A percentile compares a stretch with the other conserved stretches of the same genome.
Evolutionary conservation across 2,888 invertebrate species (phyloP).

Genomic region (Euclidia mi): DNA sequence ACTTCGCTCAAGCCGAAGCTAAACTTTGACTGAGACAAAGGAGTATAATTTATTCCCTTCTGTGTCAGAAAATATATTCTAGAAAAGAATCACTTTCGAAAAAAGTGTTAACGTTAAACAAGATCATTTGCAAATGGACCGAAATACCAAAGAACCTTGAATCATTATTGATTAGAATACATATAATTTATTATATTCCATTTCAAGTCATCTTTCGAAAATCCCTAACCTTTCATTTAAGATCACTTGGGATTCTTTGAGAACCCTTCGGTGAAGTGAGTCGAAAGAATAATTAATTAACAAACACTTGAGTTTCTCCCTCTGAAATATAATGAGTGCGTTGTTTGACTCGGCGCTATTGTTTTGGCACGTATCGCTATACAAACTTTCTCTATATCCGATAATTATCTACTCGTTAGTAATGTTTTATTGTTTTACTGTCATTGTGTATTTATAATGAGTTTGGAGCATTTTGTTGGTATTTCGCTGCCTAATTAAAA

Average conservation of each 20-base stretch:
- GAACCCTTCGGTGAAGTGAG: slow-evolving; percentile 41
- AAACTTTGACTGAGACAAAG: slow-evolving; percentile 9
- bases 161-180: not conserved
- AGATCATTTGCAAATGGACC: not conserved
- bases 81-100: not conserved
- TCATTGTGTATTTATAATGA: not conserved
- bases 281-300: slow-evolving; percentile 62
- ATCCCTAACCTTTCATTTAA: slow-evolving; percentile 35
- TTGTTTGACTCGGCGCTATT: slow-evolving; percentile 55
- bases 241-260: slow-evolving; percentile 32
- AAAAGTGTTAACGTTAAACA: not conserved
- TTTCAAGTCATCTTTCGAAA: slow-evolving; percentile 14
- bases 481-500: slow-evolving; percentile 1
- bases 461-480: slow-evolving; percentile 11
- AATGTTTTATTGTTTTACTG: slow-evolving; percentile 13
- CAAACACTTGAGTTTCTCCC: slow-evolving; percentile 43
- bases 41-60: slow-evolving; percentile 5
- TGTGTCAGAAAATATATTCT: slow-evolving; percentile 5
- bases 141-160: not conserved
- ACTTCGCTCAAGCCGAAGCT: not conserved
- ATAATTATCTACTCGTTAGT: slow-evolving; percentile 3
- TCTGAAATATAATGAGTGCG: slow-evolving; percentile 33
- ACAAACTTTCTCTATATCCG: slow-evolving; percentile 6
- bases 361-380: slow-evolving; percentile 65
- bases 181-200: slow-evolving; percentile 13